phyloP scores from a whole-genome alignment of 2,888 invertebrate species.

The Acanthosoma haemorrhoidale region DNA sequence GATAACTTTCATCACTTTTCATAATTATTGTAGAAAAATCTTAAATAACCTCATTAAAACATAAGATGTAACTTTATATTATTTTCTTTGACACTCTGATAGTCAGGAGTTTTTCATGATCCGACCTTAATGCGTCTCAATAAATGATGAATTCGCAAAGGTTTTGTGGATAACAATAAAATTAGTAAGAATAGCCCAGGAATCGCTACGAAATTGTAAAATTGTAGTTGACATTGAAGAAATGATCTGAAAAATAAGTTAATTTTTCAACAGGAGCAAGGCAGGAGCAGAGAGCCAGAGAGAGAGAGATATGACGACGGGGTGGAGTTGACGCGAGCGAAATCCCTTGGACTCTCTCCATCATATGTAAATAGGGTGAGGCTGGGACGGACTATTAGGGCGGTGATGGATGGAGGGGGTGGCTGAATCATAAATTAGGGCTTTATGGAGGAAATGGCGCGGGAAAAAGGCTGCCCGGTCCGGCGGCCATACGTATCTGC shows the following conservation, averaged over 20 bases:
- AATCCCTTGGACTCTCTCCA: conserved; percentile 28
- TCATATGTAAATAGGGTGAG: conserved; percentile 26
- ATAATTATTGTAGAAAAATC: no score
- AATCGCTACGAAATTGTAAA: no score
- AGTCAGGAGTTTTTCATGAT: no score
- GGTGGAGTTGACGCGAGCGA: conserved; percentile 8
- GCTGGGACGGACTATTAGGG: neutral
- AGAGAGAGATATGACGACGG: neutral
- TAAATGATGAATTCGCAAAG: no score
- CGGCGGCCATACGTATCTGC: neutral
- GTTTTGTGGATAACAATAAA: no score
- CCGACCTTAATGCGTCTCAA: no score
- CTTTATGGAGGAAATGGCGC: conserved; percentile 13
- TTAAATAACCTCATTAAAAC: no score
- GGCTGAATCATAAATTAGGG: conserved; percentile 19
- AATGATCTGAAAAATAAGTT: neutral
- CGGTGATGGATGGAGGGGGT: neutral
- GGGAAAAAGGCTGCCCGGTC: conserved; percentile 12
- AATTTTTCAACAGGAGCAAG: neutral
- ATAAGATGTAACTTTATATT: no score
- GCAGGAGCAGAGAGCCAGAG: neutral
- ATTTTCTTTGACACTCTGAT: no score
- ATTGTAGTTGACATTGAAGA: no score
- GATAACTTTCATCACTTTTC: no score
- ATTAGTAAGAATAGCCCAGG: no score